Evolutionary conservation across 2,113 vertebrate species (phyloP).

Genomic region (Paramisgurnus dabryanus): DNA sequence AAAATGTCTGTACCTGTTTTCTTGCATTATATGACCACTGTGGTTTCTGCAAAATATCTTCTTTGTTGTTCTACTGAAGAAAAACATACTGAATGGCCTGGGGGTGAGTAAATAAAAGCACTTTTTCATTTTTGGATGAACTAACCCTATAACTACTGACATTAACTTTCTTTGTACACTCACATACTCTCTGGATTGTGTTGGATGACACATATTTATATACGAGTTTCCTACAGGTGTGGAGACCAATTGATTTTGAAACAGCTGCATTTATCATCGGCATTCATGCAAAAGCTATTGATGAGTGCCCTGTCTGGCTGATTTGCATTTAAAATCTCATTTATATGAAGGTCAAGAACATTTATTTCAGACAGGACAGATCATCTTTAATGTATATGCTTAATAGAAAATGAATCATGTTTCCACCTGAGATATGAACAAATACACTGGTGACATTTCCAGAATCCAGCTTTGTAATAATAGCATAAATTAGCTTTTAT

Average conservation of each 20-base stretch:
- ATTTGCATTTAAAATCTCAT: slow-evolving; percentile 75
- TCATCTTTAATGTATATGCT: slow-evolving; percentile 68
- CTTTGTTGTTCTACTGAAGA: too few relatives aligned
- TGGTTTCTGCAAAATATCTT: too few relatives aligned
- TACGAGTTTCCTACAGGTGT: slow-evolving; percentile 28
- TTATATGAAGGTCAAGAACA: slow-evolving; percentile 76
- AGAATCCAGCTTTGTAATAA: slow-evolving; percentile 65
- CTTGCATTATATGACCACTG: too few relatives aligned
- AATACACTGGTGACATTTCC: slow-evolving; percentile 72
- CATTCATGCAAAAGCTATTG: slow-evolving; percentile 69
- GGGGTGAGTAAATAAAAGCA: too few relatives aligned
- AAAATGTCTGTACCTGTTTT: too few relatives aligned
- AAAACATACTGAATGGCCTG: too few relatives aligned
- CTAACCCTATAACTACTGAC: background rate
- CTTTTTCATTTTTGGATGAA: too few relatives aligned
- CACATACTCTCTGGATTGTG: slow-evolving; percentile 22
- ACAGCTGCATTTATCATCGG: slow-evolving; percentile 65
- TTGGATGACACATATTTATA: slow-evolving; percentile 44
- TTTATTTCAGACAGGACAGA: slow-evolving; percentile 70
- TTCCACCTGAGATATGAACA: slow-evolving; percentile 71
- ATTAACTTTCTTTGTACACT: slow-evolving; percentile 26
- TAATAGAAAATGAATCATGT: slow-evolving; percentile 74
- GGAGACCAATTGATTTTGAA: slow-evolving; percentile 65
- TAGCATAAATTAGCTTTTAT: slow-evolving; percentile 62
- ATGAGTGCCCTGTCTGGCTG: slow-evolving; percentile 58